Conservation (phyloP, 2,888 invertebrate species). For the Drosophila neutralis region DNA sequence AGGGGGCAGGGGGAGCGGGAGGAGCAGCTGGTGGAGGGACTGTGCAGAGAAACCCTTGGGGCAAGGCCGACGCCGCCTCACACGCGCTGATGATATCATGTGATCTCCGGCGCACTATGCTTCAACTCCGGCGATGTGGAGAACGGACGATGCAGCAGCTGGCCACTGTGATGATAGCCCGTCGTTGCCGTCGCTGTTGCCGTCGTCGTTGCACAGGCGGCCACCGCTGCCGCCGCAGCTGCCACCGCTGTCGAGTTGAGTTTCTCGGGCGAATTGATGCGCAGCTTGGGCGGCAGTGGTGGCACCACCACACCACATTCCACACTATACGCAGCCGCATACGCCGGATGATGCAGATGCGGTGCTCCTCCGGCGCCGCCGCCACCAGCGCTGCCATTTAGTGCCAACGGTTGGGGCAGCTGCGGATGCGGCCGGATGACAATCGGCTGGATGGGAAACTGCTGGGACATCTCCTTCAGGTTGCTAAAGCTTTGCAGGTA, state of each 20-base stretch:
- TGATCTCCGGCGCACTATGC: conserved; percentile 82
- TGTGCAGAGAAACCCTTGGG: conserved; percentile 49
- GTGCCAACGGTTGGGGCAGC: conserved; percentile 80
- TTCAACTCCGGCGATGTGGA: conserved; percentile 84
- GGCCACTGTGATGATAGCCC: conserved; percentile 76
- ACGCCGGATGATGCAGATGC: conserved; percentile 77
- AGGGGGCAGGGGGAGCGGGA: conserved; percentile 5
- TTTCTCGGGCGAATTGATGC: conserved; percentile 84
- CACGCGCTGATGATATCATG: conserved; percentile 80
- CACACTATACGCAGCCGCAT: conserved; percentile 77
- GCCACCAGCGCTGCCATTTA: conserved; percentile 80
- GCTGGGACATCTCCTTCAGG: conserved; percentile 84
- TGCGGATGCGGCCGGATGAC: conserved; percentile 85
- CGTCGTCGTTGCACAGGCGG: conserved; percentile 56
- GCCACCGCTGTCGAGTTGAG: conserved; percentile 82
- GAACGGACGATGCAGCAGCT: conserved; percentile 84
- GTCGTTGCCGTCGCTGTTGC: conserved; percentile 64
- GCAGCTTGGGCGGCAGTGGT: conserved; percentile 82
- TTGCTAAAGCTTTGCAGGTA: conserved; percentile 85
- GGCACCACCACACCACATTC: conserved; percentile 63
- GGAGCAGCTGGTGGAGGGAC: conserved; percentile 6
- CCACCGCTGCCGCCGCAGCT: conserved; percentile 61
- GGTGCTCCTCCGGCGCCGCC: conserved; percentile 44
- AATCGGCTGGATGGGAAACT: conserved; percentile 84
- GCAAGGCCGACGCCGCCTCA: conserved; percentile 46